phyloP scores from a whole-genome alignment of 2,797 vertebrate species.

The Pelobates cultripes region DNA sequence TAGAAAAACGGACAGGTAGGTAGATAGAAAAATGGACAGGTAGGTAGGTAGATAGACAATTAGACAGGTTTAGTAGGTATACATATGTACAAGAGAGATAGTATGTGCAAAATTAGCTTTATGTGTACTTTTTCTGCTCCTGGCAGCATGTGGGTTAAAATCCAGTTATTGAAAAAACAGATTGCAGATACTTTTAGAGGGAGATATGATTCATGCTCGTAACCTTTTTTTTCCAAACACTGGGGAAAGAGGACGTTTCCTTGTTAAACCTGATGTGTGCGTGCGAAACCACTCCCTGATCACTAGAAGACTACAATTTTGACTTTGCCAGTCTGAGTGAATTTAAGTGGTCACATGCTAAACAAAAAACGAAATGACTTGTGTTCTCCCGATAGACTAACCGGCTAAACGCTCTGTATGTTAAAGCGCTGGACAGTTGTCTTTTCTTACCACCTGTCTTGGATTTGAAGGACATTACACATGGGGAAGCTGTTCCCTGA shows the following conservation, averaged over 20 bases:
- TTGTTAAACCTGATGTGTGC: constrained; percentile 46
- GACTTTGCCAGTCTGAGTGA: constrained; percentile 15
- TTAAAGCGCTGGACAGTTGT: constrained; percentile 35
- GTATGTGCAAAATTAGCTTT: no score
- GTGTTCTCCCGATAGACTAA: constrained; percentile 11
- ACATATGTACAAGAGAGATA: no score
- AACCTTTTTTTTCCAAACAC: constrained; percentile 5
- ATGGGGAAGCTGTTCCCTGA: constrained; percentile 26
- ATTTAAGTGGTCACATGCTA: constrained; percentile 26
- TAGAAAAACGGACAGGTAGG: no score
- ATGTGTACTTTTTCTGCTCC: no score
- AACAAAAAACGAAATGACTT: constrained; percentile 9
- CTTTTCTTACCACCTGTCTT: constrained; percentile 36
- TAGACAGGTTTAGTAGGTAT: no score
- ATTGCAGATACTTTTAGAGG: not conserved
- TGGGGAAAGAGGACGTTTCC: constrained; percentile 16
- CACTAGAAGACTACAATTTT: constrained; percentile 35
- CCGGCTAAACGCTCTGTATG: not conserved
- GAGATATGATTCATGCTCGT: constrained; percentile 33
- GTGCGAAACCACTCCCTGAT: constrained; percentile 45
- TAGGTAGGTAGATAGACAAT: no score
- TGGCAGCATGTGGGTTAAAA: no score
- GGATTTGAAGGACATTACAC: constrained; percentile 36
- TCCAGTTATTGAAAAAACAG: no score
- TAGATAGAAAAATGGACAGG: no score